These are phyloP conservation scores for Dascillus cervinus DNA, from an alignment of 2,888 invertebrate species.

Conservation along the genomic window DNA sequence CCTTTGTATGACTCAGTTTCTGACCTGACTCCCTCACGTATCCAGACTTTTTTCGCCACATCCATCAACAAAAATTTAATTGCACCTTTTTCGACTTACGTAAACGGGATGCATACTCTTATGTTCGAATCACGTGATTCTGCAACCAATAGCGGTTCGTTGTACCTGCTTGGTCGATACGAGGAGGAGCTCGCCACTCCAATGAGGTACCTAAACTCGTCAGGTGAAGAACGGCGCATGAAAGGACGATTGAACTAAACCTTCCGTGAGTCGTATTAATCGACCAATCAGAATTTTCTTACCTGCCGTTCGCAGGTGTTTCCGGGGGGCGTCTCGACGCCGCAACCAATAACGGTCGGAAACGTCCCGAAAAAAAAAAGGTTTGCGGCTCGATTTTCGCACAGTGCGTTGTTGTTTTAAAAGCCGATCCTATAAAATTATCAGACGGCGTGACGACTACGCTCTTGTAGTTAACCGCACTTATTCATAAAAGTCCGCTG, in stretches of 20 bases:
- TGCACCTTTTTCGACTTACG: constrained; percentile 8
- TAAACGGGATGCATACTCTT: constrained; percentile 11
- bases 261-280: constrained; percentile 14
- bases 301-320: constrained; percentile 24
- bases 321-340: constrained; percentile 16
- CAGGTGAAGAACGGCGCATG: constrained; percentile 34
- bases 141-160: constrained; percentile 32
- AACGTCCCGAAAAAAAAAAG: background rate
- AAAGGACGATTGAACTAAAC: constrained; percentile 25
- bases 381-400: background rate
- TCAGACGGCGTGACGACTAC: constrained; percentile 17
- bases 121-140: constrained; percentile 18
- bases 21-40: constrained; percentile 19
- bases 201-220: constrained; percentile 34
- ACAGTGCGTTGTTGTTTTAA: too few species aligned
- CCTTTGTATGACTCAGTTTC: constrained; percentile 20
- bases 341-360: constrained; percentile 16
- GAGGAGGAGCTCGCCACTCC: constrained; percentile 35
- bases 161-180: constrained; percentile 39
- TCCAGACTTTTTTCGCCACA: constrained; percentile 22
- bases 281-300: constrained; percentile 16
- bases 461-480: constrained; percentile 7
- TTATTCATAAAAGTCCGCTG: constrained; percentile 1
- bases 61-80: too few species aligned
- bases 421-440: constrained; percentile 17